Base-by-base conservation (phyloP, 2,888 invertebrate genomes). In the Antitype chi region DNA sequence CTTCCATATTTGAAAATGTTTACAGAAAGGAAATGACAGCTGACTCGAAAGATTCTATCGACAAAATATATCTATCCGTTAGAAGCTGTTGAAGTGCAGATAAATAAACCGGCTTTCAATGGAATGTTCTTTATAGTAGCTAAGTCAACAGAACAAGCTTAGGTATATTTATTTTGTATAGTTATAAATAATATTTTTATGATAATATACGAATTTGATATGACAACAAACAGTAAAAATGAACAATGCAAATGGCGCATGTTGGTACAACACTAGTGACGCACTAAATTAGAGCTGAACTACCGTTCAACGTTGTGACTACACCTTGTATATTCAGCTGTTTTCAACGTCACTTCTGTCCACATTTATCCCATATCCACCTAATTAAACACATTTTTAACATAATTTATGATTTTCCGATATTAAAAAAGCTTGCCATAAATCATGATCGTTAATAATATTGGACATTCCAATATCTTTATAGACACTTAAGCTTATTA, bases 401-500 rank as follows among this genome's bases (percentile, higher is more conserved):
- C 7, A 63, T 70, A 73, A 78, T 85, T 70, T 75, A 75, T 68
- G 38, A 53, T 63, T 62, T 85, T 70, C 81, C 53, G 32, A 81
- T 81, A 73, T 82, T 82, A 78, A 85, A 85, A 76, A 84, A 72
- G 38, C 82, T 74, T 47, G n/a, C 55, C 71, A 74, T 85, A 84
- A 84, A 82, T 85, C 63, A 82, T 32, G 43, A 72, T 66, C 70
- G 53, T 78, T 74, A 69, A 85, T 74, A 84, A 82, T 67, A 85
- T 78, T 74, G 78, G 55, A 74, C 74, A 82, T 85, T 85, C 43
- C 83, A 72, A 78, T 85, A 84, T 84, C 78, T 84, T 84, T 84
- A 82, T 84, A 72, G 85, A 74, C 78, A 81, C 82, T 83, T 85
- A 85, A 74, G 82, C 71, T 85, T 74, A 85, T 85, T 85, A 84